Evolutionary conservation across 2,888 invertebrate genomes (phyloP).

Genomic region (Girardia tigrina): DNA sequence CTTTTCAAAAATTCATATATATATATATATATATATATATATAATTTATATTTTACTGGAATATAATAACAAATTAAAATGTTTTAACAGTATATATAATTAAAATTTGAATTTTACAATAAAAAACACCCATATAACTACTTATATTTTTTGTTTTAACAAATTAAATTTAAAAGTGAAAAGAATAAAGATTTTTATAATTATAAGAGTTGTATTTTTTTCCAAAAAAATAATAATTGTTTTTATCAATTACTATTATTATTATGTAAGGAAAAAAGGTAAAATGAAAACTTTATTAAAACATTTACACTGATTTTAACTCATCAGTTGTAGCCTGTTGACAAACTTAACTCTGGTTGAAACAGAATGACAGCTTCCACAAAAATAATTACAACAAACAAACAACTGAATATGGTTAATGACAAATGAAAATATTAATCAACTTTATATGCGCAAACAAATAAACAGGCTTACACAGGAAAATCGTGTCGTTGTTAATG

Average conservation of each 20-base stretch:
- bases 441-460: conserved; percentile 23
- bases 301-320: conserved; percentile 14
- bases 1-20: too few species aligned
- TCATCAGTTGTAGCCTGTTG: conserved; percentile 23
- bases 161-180: background rate
- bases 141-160: background rate
- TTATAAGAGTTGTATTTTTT: background rate
- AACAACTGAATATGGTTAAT: conserved; percentile 18
- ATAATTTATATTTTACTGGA: too few species aligned
- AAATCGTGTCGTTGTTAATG: conserved; percentile 16
- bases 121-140: background rate
- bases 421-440: conserved; percentile 23
- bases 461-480: conserved; percentile 16
- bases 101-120: background rate
- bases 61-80: too few species aligned
- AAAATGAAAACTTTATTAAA: background rate
- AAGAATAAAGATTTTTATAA: background rate
- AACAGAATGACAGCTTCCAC: conserved; percentile 23
- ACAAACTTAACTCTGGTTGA: conserved; percentile 20
- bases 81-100: background rate
- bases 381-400: conserved; percentile 23
- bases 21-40: too few species aligned
- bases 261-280: background rate
- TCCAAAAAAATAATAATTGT: background rate
- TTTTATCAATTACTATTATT: too few species aligned